These are phyloP conservation scores for Apotomis betuletana DNA, from an alignment of 2,888 invertebrate species.

Conservation along the genomic window DNA sequence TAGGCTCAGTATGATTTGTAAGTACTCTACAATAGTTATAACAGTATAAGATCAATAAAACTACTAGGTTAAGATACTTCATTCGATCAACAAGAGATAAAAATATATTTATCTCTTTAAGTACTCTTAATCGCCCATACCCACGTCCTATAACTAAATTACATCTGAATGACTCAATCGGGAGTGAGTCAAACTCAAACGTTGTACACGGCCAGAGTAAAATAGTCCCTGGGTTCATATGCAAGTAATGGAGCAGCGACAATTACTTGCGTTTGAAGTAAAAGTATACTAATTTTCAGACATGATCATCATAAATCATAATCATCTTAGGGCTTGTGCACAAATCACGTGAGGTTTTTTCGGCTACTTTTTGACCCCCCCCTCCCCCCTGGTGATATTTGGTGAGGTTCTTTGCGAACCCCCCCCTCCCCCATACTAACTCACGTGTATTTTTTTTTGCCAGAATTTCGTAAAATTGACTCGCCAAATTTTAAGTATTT, in stretches of 20 bases:
- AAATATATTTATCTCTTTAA: conserved; percentile 3
- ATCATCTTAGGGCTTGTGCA: too few relatives aligned
- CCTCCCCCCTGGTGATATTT: too few relatives aligned
- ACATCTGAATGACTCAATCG: conserved; percentile 46
- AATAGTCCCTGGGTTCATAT: conserved; percentile 2
- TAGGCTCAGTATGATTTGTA: too few relatives aligned
- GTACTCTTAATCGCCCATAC: conserved; percentile 25
- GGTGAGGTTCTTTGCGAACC: too few relatives aligned
- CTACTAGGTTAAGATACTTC: conserved; percentile 1
- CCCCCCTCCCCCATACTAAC: too few relatives aligned
- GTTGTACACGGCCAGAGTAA: conserved; percentile 41
- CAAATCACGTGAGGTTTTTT: too few relatives aligned
- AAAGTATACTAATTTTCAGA: not conserved
- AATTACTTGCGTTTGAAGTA: too few relatives aligned
- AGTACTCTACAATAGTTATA: not conserved
- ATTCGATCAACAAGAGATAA: conserved; percentile 4
- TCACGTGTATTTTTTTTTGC: too few relatives aligned
- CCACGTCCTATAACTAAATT: conserved; percentile 39
- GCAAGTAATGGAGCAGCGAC: not conserved
- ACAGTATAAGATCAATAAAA: not conserved
- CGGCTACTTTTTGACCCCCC: too few relatives aligned
- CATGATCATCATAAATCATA: too few relatives aligned
- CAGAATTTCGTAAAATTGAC: too few relatives aligned
- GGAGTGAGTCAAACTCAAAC: conserved; percentile 46
- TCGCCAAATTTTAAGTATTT: too few relatives aligned